Base-by-base conservation (phyloP, 1,140 invertebrate genomes). In the Scaptomyza hsui region DNA sequence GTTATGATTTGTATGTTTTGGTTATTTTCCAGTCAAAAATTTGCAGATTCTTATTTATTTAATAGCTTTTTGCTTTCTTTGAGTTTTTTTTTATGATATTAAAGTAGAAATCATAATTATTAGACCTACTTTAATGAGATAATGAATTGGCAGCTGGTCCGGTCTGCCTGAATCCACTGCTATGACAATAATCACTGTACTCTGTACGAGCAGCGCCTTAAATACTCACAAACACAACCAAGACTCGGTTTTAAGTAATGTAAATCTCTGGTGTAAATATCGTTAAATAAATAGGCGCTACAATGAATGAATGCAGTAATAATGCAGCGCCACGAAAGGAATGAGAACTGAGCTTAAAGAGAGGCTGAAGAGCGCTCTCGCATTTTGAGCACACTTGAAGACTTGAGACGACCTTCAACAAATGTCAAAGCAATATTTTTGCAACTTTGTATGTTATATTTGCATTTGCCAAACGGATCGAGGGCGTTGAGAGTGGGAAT, bases 361-460 rank as follows among this genome's bases (percentile, higher is more conserved):
- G 60, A 60, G 35, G 24, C n/a, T 2, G 16, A 12, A 21, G 32
- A 56, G 55, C 47, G 32, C 41, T 29, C 26, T 29, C 26, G 24
- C 29, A n/a, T n/a, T n/a, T n/a, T n/a, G 6, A 42, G 45, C 41
- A 39, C 41, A 55, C 41, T 29, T 37, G 26, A 44, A 69, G 68
- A 37, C 63, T 55, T 29, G 26, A 29, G 5, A 2, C 67, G 67
- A 85, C 81, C 81, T 85, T 86, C 77, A 56, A 6, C 67, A 73
- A 85, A 85, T 68, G 81, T 85, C 81, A 85, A 72, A 77, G 60
- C 69, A 70, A 65, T 57, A 61, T 26, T 35, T 29, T 29, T 29
- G 26, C 26, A 9, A 15, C 51, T 55, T 29, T 29, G 26, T 29
- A 9, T 26, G 24, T 26, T 26, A 26, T 2, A 76, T 83, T 83